Conservation (phyloP, 2,797 vertebrate species). For the Leontopithecus rosalia region DNA sequence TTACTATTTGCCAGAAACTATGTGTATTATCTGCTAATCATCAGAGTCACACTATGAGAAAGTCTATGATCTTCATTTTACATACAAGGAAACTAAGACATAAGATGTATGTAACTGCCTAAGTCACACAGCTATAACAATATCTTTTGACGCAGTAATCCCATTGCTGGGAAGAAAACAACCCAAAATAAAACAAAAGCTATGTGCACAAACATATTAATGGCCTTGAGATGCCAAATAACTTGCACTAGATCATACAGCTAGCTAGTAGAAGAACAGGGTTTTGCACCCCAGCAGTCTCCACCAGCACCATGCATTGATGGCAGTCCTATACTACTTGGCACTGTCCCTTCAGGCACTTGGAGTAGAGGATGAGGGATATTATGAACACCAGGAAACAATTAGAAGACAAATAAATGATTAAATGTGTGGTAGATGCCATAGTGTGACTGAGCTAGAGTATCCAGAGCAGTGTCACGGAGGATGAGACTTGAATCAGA, state of each 20-base stretch:
- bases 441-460: neutral
- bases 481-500: neutral
- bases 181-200: neutral
- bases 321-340: neutral
- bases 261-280: neutral
- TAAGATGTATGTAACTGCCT: neutral
- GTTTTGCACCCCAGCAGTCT: neutral
- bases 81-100: neutral
- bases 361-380: neutral
- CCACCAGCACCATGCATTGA: neutral
- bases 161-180: constrained; percentile 21
- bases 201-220: neutral
- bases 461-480: neutral
- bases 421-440: neutral
- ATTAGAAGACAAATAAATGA: neutral
- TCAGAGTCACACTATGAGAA: neutral
- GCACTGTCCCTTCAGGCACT: neutral
- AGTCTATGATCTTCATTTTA: neutral
- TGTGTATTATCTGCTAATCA: neutral
- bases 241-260: neutral
- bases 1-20: neutral
- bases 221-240: neutral
- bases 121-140: neutral
- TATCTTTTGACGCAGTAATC: neutral
- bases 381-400: neutral